Evolutionary conservation across 1,140 invertebrate genomes (phyloP).

Genomic region (Battus philenor): DNA sequence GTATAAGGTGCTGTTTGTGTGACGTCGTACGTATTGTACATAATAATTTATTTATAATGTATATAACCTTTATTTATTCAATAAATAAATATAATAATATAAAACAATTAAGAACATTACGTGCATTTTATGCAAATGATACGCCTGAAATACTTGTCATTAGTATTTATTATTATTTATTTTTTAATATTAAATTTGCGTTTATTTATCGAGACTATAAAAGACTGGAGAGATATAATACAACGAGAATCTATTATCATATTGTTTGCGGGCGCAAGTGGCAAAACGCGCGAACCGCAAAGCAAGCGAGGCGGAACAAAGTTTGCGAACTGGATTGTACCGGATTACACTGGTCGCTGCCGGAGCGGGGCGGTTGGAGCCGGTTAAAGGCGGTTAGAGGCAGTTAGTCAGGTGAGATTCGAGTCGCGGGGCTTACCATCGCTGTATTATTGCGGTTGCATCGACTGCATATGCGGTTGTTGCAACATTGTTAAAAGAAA

Average conservation of each 20-base stretch:
- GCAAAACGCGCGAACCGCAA: conserved; percentile 44
- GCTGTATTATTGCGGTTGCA: conserved; percentile 1
- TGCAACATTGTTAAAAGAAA: too few species aligned
- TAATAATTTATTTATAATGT: too few species aligned
- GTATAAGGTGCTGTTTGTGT: too few species aligned
- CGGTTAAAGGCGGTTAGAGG: conserved; percentile 40
- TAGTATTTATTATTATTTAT: too few species aligned
- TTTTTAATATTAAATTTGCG: too few species aligned
- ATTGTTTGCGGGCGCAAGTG: conserved; percentile 33
- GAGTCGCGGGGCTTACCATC: conserved; percentile 26
- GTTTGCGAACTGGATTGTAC: conserved; percentile 57
- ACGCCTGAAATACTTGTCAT: too few species aligned
- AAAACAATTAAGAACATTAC: too few species aligned
- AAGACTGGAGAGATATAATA: conserved; percentile 19
- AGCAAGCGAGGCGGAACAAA: conserved; percentile 51
- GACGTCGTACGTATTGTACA: too few species aligned
- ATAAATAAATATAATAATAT: too few species aligned
- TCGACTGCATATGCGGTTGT: too few species aligned
- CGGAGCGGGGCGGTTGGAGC: conserved; percentile 25
- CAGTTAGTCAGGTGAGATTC: conserved; percentile 59
- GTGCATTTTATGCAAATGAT: too few species aligned
- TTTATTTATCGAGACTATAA: conserved; percentile 3
- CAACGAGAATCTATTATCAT: conserved; percentile 30
- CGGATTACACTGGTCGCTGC: conserved; percentile 39
- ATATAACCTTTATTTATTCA: too few species aligned